Base-by-base conservation (phyloP, 2,888 invertebrate genomes). In the Deilephila porcellus region DNA sequence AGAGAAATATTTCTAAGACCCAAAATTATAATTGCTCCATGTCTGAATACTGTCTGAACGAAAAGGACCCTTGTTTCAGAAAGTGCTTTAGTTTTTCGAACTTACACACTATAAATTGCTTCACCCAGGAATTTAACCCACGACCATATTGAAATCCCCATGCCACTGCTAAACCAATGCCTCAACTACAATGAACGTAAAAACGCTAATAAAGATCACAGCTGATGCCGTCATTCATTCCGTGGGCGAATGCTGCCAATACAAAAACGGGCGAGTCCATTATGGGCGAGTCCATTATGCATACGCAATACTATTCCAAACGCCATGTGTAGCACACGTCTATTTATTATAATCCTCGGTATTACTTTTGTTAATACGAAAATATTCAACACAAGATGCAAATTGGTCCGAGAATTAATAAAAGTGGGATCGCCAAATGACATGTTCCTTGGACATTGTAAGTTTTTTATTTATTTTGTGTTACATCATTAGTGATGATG, bases 391-490 rank as follows among this genome's bases (percentile, higher is more conserved):
- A 91, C 91, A 0, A 82, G 92, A 77, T 93, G 93, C 74, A 93
- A 93, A 73, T 77, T 93, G 20, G 92, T 88, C 3, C 86, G 92
- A 4, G 92, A 93, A 64, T 76, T 92, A 71, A 74, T 93, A 0
- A 88, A 80, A 79, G 84, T 86, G 53, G 91, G 91, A 70, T 79
- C 90, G 32, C 87, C 90, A 0, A 88, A 86, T 75, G 88, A 92
- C 74, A 76, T 87, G 56, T 92, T 91, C 76, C 83, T 93, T 63
- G 93, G 91, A 76, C 91, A 91, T 76, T 93, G 93, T 93, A 77
- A 91, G 92, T 90, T 59, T 52, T 25, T n/a, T 37, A 64, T 25
- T 63, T 70, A 29, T 63, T 60, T 14, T n/a, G 67, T 67, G 37
- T 56, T 73, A 25, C 67, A 56, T 73, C 59, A 45, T 67, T 53